Percentiles rank a stretch among this genome's conserved stretches.
Evolutionary conservation across 1,140 invertebrate species (phyloP).

Genomic region (Conopomorpha cramerella): DNA sequence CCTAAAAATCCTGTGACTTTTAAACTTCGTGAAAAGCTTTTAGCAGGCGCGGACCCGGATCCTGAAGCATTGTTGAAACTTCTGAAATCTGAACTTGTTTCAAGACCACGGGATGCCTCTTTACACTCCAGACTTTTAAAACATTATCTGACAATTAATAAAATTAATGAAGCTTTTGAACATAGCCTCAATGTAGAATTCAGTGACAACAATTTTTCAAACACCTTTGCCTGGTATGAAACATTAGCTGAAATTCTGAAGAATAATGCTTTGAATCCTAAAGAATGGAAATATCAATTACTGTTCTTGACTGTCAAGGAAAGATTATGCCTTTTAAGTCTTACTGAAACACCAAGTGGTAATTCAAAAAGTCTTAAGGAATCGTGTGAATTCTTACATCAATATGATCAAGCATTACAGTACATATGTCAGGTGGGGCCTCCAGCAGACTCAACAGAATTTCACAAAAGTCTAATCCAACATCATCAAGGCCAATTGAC

Average conservation of each 20-base stretch:
- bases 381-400: constrained; percentile 60
- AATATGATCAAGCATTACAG: constrained; percentile 76
- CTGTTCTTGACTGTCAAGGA: constrained; percentile 72
- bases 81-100: constrained; percentile 67
- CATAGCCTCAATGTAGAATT: constrained; percentile 74
- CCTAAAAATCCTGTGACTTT: constrained; percentile 76
- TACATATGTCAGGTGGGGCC: constrained; percentile 58
- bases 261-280: constrained; percentile 52
- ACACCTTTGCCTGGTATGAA: constrained; percentile 79
- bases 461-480: constrained; percentile 71
- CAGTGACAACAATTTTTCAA: constrained; percentile 52
- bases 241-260: constrained; percentile 68
- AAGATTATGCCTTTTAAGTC: constrained; percentile 67
- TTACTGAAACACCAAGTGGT: constrained; percentile 52
- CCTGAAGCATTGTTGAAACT: constrained; percentile 64
- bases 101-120: constrained; percentile 71
- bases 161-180: constrained; percentile 76
- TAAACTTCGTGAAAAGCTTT: constrained; percentile 71
- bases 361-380: constrained; percentile 54
- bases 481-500: constrained; percentile 74
- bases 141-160: constrained; percentile 71
- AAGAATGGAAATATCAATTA: constrained; percentile 74
- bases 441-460: constrained; percentile 60
- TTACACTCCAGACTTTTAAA: constrained; percentile 75
- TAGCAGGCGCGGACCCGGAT: constrained; percentile 57